Percentiles rank a stretch among this genome's conserved stretches.
These are phyloP conservation scores for Sparus aurata DNA, from an alignment of 2,797 vertebrate genomes.

Conservation along the genomic window DNA sequence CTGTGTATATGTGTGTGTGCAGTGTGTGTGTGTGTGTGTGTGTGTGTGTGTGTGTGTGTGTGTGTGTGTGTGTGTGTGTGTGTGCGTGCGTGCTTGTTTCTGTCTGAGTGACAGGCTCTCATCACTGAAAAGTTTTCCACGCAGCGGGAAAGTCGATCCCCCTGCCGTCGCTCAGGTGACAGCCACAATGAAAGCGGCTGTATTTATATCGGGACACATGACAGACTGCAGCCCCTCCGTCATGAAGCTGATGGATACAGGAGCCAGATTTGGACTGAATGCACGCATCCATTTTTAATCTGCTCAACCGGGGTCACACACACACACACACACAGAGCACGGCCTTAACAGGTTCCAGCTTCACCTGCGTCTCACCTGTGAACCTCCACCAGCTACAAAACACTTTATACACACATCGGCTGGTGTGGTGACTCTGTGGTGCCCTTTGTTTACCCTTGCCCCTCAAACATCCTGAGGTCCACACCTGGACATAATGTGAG, in stretches of 20 bases:
- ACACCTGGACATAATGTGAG: not conserved
- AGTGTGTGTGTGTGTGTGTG: not conserved
- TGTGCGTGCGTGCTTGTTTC: slow-evolving; percentile 6
- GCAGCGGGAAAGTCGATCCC: slow-evolving; percentile 68
- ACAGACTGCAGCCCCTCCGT: slow-evolving; percentile 20
- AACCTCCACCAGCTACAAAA: slow-evolving; percentile 20
- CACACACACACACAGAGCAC: not conserved
- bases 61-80: slow-evolving; percentile 4
- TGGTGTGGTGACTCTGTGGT: too few relatives aligned
- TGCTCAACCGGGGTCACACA: slow-evolving; percentile 12
- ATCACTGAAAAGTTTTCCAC: slow-evolving; percentile 64
- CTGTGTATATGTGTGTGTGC: slow-evolving; percentile 19
- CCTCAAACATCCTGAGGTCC: too few relatives aligned
- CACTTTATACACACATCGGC: not conserved
- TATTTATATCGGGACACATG: slow-evolving; percentile 61
- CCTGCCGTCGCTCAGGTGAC: slow-evolving; percentile 63
- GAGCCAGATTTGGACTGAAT: slow-evolving; percentile 60
- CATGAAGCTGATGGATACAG: slow-evolving; percentile 54
- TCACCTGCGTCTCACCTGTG: slow-evolving; percentile 48
- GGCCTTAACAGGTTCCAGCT: not conserved
- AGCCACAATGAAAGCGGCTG: slow-evolving; percentile 59
- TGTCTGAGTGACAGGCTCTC: slow-evolving; percentile 39
- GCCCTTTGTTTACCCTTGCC: too few relatives aligned
- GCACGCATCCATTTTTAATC: slow-evolving; percentile 78
- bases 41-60: not conserved